Percentiles rank a stretch among this genome's conserved stretches.
These are phyloP conservation scores for Drosophila affinis DNA, from an alignment of 2,888 invertebrate genomes.

Conservation along the genomic window DNA sequence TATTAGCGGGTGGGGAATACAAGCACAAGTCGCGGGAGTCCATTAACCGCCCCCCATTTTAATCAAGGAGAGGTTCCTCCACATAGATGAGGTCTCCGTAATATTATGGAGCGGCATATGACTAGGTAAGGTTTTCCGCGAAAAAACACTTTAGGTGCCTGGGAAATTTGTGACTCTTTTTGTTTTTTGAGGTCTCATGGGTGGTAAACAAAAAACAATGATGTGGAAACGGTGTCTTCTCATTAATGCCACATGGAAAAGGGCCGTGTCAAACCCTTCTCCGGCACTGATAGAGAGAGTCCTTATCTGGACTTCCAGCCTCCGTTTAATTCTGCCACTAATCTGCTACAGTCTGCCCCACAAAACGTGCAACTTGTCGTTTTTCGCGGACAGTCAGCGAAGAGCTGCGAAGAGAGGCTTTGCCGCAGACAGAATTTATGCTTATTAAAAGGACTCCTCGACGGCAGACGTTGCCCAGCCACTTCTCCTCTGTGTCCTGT, in stretches of 20 bases:
- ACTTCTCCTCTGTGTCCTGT: background rate
- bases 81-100: background rate
- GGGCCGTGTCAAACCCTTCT: constrained; percentile 60
- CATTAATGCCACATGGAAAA: constrained; percentile 29
- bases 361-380: constrained; percentile 11
- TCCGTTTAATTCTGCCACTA: constrained; percentile 5
- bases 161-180: constrained; percentile 3
- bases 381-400: constrained; percentile 38
- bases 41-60: background rate
- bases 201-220: background rate
- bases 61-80: no score
- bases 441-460: constrained; percentile 59
- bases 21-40: background rate
- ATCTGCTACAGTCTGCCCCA: constrained; percentile 30
- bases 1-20: background rate
- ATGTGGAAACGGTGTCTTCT: constrained; percentile 3
- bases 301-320: background rate
- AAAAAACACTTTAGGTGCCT: background rate
- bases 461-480: constrained; percentile 15
- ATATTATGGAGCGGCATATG: background rate
- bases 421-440: constrained; percentile 64
- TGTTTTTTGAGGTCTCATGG: constrained; percentile 14
- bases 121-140: background rate
- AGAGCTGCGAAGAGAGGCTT: background rate
- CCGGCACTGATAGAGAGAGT: background rate